phyloP scores from a whole-genome alignment of 2,113 vertebrate genomes.

The Myanophis thanlyinensis region DNA sequence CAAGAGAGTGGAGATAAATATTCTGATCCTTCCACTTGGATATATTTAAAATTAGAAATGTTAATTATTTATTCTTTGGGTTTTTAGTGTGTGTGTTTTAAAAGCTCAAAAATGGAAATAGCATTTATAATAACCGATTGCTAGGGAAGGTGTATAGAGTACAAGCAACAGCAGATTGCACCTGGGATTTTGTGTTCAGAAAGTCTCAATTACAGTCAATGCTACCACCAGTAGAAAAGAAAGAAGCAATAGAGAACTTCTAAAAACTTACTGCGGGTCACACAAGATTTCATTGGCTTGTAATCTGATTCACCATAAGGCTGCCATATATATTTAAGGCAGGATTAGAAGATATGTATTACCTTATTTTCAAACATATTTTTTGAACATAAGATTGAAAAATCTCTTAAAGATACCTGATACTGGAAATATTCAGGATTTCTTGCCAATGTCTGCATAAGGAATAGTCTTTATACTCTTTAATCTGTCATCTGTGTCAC shows the following conservation, averaged over 20 bases:
- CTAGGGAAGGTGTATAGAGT: neutral
- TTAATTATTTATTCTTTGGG: neutral
- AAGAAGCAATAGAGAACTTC: neutral
- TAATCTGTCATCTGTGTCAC: conserved; percentile 24
- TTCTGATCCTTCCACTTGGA: neutral
- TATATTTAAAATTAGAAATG: neutral
- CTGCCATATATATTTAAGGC: neutral
- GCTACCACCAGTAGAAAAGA: neutral
- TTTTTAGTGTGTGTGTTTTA: neutral
- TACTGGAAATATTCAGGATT: neutral
- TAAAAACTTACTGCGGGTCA: neutral
- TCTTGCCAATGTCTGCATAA: neutral
- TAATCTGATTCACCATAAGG: neutral
- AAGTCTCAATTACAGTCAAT: neutral
- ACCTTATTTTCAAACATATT: neutral
- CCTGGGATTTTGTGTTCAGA: neutral
- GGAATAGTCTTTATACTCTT: neutral
- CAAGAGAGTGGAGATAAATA: neutral
- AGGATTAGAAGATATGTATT: neutral
- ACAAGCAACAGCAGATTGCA: neutral
- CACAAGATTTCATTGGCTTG: neutral
- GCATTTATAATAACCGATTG: neutral
- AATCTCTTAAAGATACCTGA: neutral
- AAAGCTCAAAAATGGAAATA: neutral
- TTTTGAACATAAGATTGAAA: neutral